A percentile compares a stretch with the other conserved stretches of the same genome.
Conservation (phyloP, 2,797 vertebrate genomes). For the Thamnophis elegans region DNA sequence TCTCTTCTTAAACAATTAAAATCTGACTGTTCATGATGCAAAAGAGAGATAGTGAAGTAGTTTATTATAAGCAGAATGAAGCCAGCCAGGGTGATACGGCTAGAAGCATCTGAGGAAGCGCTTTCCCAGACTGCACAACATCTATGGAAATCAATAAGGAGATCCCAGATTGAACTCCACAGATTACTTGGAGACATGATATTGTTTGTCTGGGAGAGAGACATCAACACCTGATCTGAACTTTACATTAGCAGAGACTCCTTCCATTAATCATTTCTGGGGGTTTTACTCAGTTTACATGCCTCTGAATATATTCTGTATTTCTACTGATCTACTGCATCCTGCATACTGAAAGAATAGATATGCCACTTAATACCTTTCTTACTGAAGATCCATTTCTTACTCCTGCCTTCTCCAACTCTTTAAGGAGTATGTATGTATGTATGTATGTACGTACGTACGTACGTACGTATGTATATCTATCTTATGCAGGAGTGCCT, state of each 20-base stretch:
- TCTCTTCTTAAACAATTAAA: neutral
- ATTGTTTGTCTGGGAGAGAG: constrained; percentile 5
- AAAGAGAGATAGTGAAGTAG: neutral
- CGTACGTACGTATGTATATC: too few species aligned
- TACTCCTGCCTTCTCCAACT: neutral
- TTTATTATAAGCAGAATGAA: neutral
- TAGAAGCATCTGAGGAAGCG: neutral
- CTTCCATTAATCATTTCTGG: constrained; percentile 60
- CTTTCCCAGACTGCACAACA: neutral
- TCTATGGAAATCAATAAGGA: neutral
- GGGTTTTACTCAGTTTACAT: constrained; percentile 52
- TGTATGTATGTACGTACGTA: too few species aligned
- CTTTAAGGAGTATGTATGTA: too few species aligned
- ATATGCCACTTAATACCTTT: constrained; percentile 60
- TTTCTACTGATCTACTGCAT: constrained; percentile 51
- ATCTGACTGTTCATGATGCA: neutral
- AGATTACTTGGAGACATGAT: neutral
- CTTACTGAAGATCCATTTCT: constrained; percentile 31
- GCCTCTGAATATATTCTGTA: constrained; percentile 60
- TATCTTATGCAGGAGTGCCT: neutral
- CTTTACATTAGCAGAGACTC: constrained; percentile 41
- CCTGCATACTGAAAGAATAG: constrained; percentile 50
- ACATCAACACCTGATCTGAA: constrained; percentile 27
- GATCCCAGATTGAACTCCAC: neutral
- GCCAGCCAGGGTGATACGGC: neutral